Evolutionary conservation across 2,888 invertebrate species (phyloP), one percentile per base, ranked within the genome.

Genomic region (Drosophila multiciliata): DNA sequence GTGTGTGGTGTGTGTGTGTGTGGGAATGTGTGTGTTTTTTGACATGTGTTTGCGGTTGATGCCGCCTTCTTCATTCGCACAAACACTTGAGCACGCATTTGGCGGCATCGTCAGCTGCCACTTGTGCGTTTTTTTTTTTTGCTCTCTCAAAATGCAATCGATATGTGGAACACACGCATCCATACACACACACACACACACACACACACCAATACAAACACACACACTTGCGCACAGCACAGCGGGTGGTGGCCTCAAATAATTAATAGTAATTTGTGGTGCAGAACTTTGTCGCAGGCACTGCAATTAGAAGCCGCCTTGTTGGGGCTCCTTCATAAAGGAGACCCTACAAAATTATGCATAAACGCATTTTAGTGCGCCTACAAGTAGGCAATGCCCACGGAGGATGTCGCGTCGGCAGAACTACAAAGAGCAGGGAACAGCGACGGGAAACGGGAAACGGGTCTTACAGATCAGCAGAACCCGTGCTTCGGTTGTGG

Each of bases 11-110:
- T 36, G 61, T 52, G 61, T 20, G 45, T 45, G 8, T 45, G 12
- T 7, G 12, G 17, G 45, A 8, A 17, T 48, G 26, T n/a, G 53
- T 54, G 55, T 38, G 36, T 38, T 17, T 38, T 54, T 54, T n/a
- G 54, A 26, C 49, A 42, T 78, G 66, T 70, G 66, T 64, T 59
- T 76, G 73, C 55, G 71, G 66, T 63, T 65, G 60, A 78, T 65
- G 66, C 66, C 64, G 62, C 81, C 74, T 80, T 61, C 67, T 67
- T 54, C 66, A 63, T 74, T 70, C 78, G 81, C 78, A 72, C 74
- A 73, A 82, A 91, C 91, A 91, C 91, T 91, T 91, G 80, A 92
- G 91, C 91, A 91, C 91, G 91, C 92, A 92, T 92, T 91, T 86
- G 86, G 90, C 90, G 85, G 87, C 85, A 89, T 75, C 83, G 83